Evolutionary conservation across 2,888 invertebrate genomes (phyloP), one percentile per base, ranked within the genome.

Genomic region (Ennomos quercinarius): DNA sequence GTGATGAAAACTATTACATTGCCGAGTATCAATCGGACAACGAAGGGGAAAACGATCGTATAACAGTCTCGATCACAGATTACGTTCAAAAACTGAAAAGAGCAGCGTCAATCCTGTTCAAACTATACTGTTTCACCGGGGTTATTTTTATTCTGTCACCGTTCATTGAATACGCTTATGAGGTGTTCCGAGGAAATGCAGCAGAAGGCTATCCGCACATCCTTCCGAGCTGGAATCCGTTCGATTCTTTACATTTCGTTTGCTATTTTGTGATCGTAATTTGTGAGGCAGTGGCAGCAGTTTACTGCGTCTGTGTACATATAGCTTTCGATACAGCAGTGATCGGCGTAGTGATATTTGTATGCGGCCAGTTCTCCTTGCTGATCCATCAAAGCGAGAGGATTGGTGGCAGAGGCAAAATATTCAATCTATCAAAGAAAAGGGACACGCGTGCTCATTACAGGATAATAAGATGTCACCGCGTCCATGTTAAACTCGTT

Each of bases 301-400:
- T 77, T 2, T 89, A 83, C 56, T 84, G 83, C 42, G 86, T 89
- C 0, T 59, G 48, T 12, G 72, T 85, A 1, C 91, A 91, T 52
- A 61, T 76, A 10, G 79, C 77, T 2, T 91, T 89, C 55, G 91
- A 91, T 64, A 59, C 83, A 34, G 75, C 79, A 1, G 71, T 76
- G 9, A 73, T 87, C 1, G 87, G 87, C 0, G 65, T 87, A 8
- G 87, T 89, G 83, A 83, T 87, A 52, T 87, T 87, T 51, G 63
- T 81, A n/a, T 80, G 84, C 46, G 89, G 88, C 0, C 88, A 89
- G 63, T 88, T 83, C 66, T 61, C 71, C 8, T 61, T 80, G 35
- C 68, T 91, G 5, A 77, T 78, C 6, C 58, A 76, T 6, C 78
- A 78, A 52, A 78, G 85, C 62, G 76, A 79, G 56, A 70, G 66